Evolutionary conservation across 2,797 vertebrate genomes (phyloP).

Genomic region (Clarias laeviceps): DNA sequence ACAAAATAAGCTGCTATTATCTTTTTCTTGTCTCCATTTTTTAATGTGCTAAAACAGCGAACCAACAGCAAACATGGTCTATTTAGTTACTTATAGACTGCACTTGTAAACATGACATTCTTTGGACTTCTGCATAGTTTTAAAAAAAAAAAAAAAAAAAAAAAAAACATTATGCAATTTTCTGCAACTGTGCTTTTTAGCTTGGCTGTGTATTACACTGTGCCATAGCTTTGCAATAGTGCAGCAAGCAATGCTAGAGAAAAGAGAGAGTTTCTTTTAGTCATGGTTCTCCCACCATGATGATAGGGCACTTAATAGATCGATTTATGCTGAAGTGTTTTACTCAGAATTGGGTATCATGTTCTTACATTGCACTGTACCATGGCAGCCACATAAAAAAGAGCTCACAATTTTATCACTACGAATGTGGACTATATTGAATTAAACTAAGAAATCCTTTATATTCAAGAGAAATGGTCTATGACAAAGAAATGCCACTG

Average conservation of each 20-base stretch:
- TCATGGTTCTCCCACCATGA: constrained; percentile 7
- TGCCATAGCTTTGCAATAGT: not conserved
- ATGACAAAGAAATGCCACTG: not conserved
- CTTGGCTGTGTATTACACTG: not conserved
- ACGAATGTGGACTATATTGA: constrained; percentile 36
- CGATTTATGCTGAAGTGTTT: constrained; percentile 17
- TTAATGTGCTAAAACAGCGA: not conserved
- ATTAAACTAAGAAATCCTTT: constrained; percentile 21
- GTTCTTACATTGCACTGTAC: constrained; percentile 36
- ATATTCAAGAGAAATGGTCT: not conserved
- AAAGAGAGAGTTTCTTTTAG: not conserved
- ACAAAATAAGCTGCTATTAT: not conserved
- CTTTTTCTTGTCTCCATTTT: not conserved
- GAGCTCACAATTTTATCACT: not conserved
- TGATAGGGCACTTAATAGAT: constrained; percentile 45
- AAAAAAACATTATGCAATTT: not conserved
- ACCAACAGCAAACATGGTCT: not conserved
- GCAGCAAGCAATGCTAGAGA: not conserved
- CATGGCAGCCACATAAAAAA: constrained; percentile 29
- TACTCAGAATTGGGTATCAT: constrained; percentile 33
- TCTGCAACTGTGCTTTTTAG: not conserved
- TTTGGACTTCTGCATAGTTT: not conserved
- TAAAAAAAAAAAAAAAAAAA: not conserved
- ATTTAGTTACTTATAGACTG: not conserved
- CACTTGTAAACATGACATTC: not conserved